A percentile compares a stretch with the other conserved stretches of the same genome.
Conservation (phyloP, 2,797 vertebrate genomes). For the Manis crassicaudata region DNA sequence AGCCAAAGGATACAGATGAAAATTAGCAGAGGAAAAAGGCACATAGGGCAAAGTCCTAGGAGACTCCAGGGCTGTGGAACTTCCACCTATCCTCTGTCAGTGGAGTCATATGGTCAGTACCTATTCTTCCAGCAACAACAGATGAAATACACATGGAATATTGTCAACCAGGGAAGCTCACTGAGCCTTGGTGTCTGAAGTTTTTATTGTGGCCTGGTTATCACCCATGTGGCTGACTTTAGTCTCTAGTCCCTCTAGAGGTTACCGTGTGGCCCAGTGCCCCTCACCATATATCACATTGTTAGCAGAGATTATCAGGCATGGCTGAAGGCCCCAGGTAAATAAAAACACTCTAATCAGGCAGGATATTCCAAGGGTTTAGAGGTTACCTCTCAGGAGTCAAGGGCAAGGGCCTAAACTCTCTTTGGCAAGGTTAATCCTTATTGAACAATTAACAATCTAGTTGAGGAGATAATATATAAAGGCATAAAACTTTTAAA, state of each 20-base stretch:
- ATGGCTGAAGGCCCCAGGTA: not conserved
- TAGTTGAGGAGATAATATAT: not conserved
- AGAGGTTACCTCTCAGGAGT: not conserved
- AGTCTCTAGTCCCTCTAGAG: not conserved
- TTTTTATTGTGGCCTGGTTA: not conserved
- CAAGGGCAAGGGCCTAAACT: not conserved
- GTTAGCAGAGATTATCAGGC: not conserved
- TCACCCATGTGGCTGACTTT: not conserved
- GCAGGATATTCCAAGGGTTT: not conserved
- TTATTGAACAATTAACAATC: not conserved
- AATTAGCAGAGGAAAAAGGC: not conserved
- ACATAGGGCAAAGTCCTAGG: not conserved
- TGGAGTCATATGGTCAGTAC: not conserved
- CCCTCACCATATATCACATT: not conserved
- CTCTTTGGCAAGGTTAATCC: not conserved
- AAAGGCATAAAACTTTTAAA: not conserved
- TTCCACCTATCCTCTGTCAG: not conserved
- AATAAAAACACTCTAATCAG: not conserved
- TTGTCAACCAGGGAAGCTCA: not conserved
- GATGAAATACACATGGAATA: not conserved
- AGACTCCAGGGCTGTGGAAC: not conserved
- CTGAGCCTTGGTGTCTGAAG: not conserved
- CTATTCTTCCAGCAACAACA: not conserved
- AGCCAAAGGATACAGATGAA: not conserved
- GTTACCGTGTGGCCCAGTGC: not conserved